A percentile compares a stretch with the other conserved stretches of the same genome.
These are phyloP conservation scores for Drosophila virilis DNA, from an alignment of 1,140 invertebrate genomes.

Conservation along the genomic window DNA sequence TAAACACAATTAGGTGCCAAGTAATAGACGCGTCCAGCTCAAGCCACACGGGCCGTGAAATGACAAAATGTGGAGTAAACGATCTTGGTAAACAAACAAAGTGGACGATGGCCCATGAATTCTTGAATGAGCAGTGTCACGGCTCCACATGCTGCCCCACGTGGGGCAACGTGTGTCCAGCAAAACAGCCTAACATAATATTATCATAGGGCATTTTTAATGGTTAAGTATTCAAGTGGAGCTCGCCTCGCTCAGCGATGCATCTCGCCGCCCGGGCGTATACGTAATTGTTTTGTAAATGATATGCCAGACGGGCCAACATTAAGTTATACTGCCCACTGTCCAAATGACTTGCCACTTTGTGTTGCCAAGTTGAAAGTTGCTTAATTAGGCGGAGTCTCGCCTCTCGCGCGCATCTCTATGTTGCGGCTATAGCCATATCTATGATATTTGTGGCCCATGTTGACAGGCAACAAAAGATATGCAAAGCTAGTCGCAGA, in stretches of 20 bases:
- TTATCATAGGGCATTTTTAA: conserved; percentile 77
- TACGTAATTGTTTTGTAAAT: conserved; percentile 73
- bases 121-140: conserved; percentile 54
- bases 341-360: conserved; percentile 76
- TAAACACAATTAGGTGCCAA: conserved; percentile 83
- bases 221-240: conserved; percentile 61
- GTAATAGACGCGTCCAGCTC: conserved; percentile 30
- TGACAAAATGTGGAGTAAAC: conserved; percentile 79
- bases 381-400: conserved; percentile 70
- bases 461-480: conserved; percentile 61
- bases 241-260: conserved; percentile 42
- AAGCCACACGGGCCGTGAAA: conserved; percentile 62
- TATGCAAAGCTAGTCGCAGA: conserved; percentile 42
- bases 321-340: conserved; percentile 37
- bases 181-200: conserved; percentile 70
- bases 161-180: conserved; percentile 50
- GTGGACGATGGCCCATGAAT: conserved; percentile 14
- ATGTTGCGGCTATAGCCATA: conserved; percentile 20
- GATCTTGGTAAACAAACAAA: conserved; percentile 62
- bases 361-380: conserved; percentile 66
- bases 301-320: conserved; percentile 44
- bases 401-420: conserved; percentile 17
- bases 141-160: conserved; percentile 17
- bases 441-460: conserved; percentile 58
- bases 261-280: conserved; percentile 63